Percentiles rank a stretch among this genome's conserved stretches.
Evolutionary conservation across 1,140 invertebrate species (phyloP).

Genomic region (Lordiphosa stackelbergi): DNA sequence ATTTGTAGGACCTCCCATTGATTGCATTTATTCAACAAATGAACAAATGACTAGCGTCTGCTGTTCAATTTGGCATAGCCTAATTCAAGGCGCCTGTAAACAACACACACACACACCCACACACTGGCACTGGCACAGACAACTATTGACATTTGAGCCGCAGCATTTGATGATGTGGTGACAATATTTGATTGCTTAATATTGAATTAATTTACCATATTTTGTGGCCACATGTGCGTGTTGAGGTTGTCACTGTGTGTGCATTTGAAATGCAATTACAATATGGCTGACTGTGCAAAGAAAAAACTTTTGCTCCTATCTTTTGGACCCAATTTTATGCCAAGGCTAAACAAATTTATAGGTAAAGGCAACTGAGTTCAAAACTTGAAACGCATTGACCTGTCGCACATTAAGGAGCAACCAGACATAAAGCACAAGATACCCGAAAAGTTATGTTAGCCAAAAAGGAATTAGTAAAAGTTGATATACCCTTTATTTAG

Average conservation of each 20-base stretch:
- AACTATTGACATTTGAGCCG: slow-evolving; percentile 46
- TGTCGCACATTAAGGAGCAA: slow-evolving; percentile 35
- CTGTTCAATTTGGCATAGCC: slow-evolving; percentile 61
- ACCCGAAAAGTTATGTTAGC: slow-evolving; percentile 2
- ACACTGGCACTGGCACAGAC: slow-evolving; percentile 2
- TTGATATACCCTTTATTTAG: neutral
- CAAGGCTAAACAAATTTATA: slow-evolving; percentile 49
- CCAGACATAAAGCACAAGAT: slow-evolving; percentile 5
- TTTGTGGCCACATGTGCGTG: slow-evolving; percentile 41
- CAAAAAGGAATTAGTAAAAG: slow-evolving; percentile 4
- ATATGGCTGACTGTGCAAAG: slow-evolving; percentile 4
- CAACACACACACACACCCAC: slow-evolving; percentile 14
- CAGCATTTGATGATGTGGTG: slow-evolving; percentile 68
- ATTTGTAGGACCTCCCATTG: slow-evolving; percentile 31
- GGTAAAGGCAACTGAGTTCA: slow-evolving; percentile 37
- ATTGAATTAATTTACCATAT: slow-evolving; percentile 72
- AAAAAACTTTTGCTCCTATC: slow-evolving; percentile 28
- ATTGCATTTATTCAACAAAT: slow-evolving; percentile 36
- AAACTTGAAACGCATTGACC: slow-evolving; percentile 52
- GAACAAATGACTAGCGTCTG: slow-evolving; percentile 20
- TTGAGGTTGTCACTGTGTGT: slow-evolving; percentile 23
- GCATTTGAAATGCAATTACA: neutral
- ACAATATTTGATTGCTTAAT: slow-evolving; percentile 74
- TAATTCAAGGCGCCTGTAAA: slow-evolving; percentile 46
- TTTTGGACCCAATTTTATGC: slow-evolving; percentile 9